These are phyloP conservation scores for Apodemus agrarius DNA, from an alignment of 2,797 vertebrate genomes.

Conservation along the genomic window DNA sequence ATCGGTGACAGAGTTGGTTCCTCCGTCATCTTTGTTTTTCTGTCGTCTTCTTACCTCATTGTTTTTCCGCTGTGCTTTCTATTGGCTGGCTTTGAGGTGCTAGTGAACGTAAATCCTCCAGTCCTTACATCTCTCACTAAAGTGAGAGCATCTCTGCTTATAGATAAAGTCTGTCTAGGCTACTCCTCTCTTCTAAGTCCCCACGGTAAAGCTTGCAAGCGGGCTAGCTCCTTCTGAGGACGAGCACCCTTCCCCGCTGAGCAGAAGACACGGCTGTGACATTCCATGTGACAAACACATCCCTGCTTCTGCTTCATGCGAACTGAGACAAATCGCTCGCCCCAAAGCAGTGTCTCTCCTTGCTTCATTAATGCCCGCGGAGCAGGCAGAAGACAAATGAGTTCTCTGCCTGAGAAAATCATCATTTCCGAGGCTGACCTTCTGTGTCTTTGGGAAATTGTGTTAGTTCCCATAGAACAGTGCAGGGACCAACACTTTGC, in stretches of 20 bases:
- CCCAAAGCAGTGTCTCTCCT: background rate
- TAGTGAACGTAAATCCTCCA: slow-evolving; percentile 4
- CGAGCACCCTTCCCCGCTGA: background rate
- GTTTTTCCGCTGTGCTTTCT: background rate
- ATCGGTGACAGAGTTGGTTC: too few relatives aligned
- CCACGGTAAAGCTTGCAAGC: background rate
- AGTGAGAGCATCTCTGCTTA: background rate
- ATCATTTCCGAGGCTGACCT: slow-evolving; percentile 16
- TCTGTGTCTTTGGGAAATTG: slow-evolving; percentile 24
- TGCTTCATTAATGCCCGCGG: background rate
- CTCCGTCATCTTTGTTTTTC: background rate
- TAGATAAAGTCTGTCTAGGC: slow-evolving; percentile 18
- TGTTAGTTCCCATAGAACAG: slow-evolving; percentile 38
- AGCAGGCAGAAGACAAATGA: background rate
- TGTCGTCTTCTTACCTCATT: background rate
- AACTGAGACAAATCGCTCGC: background rate
- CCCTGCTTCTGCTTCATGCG: background rate
- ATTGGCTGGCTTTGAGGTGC: background rate
- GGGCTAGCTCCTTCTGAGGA: background rate
- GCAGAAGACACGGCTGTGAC: background rate
- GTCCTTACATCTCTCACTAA: background rate
- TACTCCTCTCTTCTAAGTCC: background rate
- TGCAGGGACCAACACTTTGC: background rate
- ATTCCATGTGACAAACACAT: background rate
- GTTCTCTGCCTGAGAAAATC: slow-evolving; percentile 36